Base-by-base conservation (phyloP, 2,888 invertebrate species). In the Cantharis rustica region DNA sequence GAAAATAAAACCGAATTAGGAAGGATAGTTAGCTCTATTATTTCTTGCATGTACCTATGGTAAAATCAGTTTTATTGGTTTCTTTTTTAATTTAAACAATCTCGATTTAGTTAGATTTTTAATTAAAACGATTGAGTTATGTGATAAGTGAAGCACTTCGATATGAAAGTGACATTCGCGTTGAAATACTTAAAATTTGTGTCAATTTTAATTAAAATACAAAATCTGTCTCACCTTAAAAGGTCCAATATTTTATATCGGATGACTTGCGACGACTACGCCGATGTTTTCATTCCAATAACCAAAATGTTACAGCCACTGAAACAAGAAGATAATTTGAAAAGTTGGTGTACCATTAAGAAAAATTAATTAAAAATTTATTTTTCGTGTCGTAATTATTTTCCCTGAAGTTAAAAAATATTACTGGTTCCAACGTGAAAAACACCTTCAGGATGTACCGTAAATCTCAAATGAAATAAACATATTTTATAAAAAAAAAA, bases 271-370 rank as follows among this genome's bases (percentile, higher is more conserved):
- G 64, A 66, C 23, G 16, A 66, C 17, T 9, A 16, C 20, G 64
- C n/a, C 16, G 64, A n/a, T 66, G 64, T 23, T 66, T 66, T 66
- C 64, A 11, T 66, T 66, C 16, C 64, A 66, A 66, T 20, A 66
- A 66, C 16, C 64, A 15, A 66, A 23, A 16, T 66, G 23, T 66
- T 66, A 66, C 64, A 66, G 64, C 64, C 17, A 20, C 64, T 66
- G 64, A 66, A 66, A 66, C 64, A 66, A 66, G 64, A 66, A 66
- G 64, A 66, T 66, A 66, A 66, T 17, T 17, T 66, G 13, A 23
- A 66, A 66, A 4, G 17, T 66, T 23, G 23, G n/a, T 47, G 47
- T 47, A 47, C 47, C 47, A 47, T 47, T n/a, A 47, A 47, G n/a
- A 47, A 47, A 47, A 47, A 47, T 47, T 47, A 47, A 47, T 47